Evolutionary conservation across 2,888 invertebrate genomes (phyloP).

Genomic region (Eupithecia exiguata): DNA sequence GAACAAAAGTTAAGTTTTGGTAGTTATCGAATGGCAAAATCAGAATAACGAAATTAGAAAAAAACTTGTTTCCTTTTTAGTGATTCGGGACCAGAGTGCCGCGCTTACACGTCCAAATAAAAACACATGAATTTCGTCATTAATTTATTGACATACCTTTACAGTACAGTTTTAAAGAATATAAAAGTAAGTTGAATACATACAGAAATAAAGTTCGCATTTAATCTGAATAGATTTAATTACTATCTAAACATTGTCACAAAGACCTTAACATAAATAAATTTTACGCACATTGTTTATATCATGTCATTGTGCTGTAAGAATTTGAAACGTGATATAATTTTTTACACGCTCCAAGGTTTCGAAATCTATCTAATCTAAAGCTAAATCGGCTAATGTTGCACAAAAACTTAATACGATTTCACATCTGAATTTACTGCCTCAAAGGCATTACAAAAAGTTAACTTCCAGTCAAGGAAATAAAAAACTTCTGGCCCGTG

Average conservation of each 20-base stretch:
- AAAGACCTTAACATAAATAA: slow-evolving; percentile 45
- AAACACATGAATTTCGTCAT: slow-evolving; percentile 40
- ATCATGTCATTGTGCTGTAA: slow-evolving; percentile 3
- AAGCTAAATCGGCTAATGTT: slow-evolving; percentile 17
- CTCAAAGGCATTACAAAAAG: slow-evolving; percentile 27
- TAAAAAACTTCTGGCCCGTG: slow-evolving; percentile 6
- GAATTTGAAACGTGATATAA: slow-evolving; percentile 22
- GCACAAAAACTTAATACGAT: slow-evolving; percentile 30
- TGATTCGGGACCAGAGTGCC: no score
- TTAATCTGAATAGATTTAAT: slow-evolving; percentile 52
- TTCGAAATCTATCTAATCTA: slow-evolving; percentile 17
- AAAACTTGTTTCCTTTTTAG: no score
- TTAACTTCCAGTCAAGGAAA: slow-evolving; percentile 18
- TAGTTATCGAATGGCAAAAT: no score
- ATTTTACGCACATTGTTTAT: slow-evolving; percentile 43
- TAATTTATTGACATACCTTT: slow-evolving; percentile 75
- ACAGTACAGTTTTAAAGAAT: slow-evolving; percentile 68
- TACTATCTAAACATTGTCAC: slow-evolving; percentile 57
- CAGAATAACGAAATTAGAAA: no score
- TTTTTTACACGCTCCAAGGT: not conserved
- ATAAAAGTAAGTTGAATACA: slow-evolving; percentile 62
- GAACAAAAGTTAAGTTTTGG: no score
- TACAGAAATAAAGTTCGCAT: slow-evolving; percentile 53
- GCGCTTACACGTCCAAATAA: no score
- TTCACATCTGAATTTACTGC: slow-evolving; percentile 27